phyloP scores from a whole-genome alignment of 2,113 vertebrate genomes.

The Dinomys branickii region DNA sequence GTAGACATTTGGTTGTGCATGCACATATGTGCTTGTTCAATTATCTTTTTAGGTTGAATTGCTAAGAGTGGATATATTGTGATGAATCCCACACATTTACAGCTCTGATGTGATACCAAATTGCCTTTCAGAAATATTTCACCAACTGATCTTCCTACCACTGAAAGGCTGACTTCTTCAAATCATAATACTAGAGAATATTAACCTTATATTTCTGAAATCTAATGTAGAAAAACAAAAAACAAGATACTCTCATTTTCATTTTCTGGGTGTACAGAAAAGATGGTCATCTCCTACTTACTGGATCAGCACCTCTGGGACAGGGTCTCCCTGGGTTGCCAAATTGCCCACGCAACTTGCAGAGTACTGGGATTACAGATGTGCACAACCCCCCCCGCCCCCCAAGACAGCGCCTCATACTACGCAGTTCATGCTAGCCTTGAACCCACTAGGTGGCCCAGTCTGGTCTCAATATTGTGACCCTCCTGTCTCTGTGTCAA shows the following conservation, averaged over 20 bases:
- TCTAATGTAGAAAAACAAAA: not conserved
- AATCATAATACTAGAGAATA: not conserved
- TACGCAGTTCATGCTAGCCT: not conserved
- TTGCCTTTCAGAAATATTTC: not conserved
- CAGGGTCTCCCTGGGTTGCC: not conserved
- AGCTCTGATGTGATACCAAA: not conserved
- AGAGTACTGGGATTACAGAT: too few relatives aligned
- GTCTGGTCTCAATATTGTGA: not conserved
- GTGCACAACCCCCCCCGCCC: rapidly evolving
- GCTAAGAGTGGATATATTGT: not conserved
- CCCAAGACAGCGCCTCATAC: not conserved
- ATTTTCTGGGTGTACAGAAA: not conserved
- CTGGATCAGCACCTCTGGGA: not conserved
- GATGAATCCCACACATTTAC: not conserved
- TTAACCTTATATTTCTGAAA: not conserved
- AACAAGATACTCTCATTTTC: not conserved
- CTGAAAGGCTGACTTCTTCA: not conserved
- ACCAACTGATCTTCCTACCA: not conserved
- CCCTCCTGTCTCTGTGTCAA: not conserved
- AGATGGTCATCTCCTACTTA: not conserved
- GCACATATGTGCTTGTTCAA: not conserved
- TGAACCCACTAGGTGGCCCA: not conserved
- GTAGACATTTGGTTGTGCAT: too few relatives aligned
- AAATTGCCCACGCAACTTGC: not conserved
- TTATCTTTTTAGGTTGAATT: not conserved